Evolutionary conservation across 2,113 vertebrate genomes (phyloP), one percentile per base, ranked within the genome.

Genomic region (Vombatus ursinus): DNA sequence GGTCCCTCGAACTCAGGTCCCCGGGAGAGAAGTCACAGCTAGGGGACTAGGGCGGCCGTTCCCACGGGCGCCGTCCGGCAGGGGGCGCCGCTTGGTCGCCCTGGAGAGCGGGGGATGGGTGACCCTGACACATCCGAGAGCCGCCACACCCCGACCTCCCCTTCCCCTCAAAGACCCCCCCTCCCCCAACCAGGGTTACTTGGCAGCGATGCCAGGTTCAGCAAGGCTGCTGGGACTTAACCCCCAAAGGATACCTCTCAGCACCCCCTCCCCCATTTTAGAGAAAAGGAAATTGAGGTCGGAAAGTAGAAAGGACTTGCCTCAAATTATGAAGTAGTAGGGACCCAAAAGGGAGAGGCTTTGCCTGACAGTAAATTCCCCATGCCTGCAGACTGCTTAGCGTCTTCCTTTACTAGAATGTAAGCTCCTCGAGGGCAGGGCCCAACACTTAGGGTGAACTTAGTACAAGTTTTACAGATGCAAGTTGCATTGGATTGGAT

Each of bases 1-100:
- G 97, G 97, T 5, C 96, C 92, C 52, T 6, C 0, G 2, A 16
- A 52, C 96, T 12, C 24, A 23, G 14, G 84, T 26, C 26, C 4
- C 25, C 53, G 94, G 95, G 93, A 91, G 90, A 92, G 28, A 93
- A 96, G 92, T 92, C 50, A n/a, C 52, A 52, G 57, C 22, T 25
- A 52, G 49, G 51, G 47, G 51, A 92, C 24, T 3, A 44, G 37
- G 14, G 47, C 16, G 52, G 44, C 25, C 11, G 19, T 54, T 47
- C n/a, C n/a, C 44, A 44, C 19, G 25, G 24, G 24, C 52, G 12
- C 44, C 44, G 37, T 52, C 44, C 52, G 10, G 10, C 10, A 47
- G 52, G n/a, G 52, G n/a, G 52, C 44, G n/a, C 51, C n/a, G 47
- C 24, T 25, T 53, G 52, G 28, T 52, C n/a, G 37, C n/a, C 53